A percentile compares a stretch with the other conserved stretches of the same genome.
phyloP scores from a whole-genome alignment of 2,113 vertebrate species.

The Pelusios castaneus region DNA sequence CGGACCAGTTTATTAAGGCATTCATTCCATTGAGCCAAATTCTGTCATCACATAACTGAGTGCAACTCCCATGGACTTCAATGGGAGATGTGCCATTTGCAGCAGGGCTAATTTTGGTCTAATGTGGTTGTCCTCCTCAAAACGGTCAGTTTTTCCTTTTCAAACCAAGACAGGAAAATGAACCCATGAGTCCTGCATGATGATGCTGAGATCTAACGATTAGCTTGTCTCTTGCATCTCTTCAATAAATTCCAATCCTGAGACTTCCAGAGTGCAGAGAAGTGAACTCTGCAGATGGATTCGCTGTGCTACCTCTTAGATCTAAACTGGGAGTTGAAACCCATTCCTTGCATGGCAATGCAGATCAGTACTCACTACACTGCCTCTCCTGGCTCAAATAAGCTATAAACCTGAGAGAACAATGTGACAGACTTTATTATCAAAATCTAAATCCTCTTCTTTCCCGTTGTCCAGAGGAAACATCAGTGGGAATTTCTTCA shows the following conservation, averaged over 20 bases:
- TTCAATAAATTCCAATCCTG: neutral
- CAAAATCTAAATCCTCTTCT: neutral
- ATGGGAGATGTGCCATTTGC: rapidly evolving
- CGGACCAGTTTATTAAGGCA: neutral
- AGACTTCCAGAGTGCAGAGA: neutral
- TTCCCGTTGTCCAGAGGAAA: neutral
- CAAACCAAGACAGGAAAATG: neutral
- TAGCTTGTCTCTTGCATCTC: neutral
- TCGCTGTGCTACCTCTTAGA: neutral
- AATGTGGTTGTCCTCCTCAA: neutral
- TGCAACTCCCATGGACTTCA: neutral
- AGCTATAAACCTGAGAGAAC: neutral
- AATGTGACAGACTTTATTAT: neutral
- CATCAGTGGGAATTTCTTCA: neutral
- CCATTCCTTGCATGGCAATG: neutral
- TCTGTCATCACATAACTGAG: neutral
- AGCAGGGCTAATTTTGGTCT: rapidly evolving
- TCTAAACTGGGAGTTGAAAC: neutral
- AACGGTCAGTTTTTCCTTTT: neutral
- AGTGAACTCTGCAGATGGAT: neutral
- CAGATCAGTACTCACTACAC: neutral
- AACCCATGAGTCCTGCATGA: neutral
- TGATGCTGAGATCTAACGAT: neutral
- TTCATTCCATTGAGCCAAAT: neutral
- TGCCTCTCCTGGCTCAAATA: neutral